Conservation (phyloP, 1,140 invertebrate genomes). For the Cotesia glomerata region DNA sequence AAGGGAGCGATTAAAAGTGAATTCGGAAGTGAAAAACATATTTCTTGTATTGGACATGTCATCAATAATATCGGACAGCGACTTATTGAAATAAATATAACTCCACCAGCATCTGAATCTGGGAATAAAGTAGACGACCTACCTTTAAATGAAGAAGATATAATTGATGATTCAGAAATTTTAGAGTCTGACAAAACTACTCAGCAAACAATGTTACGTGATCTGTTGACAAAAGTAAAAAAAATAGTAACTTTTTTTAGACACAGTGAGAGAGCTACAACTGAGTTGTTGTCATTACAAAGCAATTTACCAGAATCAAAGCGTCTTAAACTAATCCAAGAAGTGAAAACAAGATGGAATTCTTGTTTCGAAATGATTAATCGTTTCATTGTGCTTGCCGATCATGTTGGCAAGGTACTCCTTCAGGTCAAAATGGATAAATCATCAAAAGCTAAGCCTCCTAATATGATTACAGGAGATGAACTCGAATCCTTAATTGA, state of each 20-base stretch:
- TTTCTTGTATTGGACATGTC: slow-evolving; percentile 13
- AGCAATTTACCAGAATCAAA: not conserved
- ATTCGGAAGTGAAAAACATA: slow-evolving; percentile 23
- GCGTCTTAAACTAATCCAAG: slow-evolving; percentile 19
- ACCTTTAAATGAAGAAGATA: not conserved
- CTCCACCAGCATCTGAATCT: too few species aligned
- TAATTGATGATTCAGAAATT: not conserved
- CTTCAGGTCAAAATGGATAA: slow-evolving; percentile 3
- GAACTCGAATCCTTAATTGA: slow-evolving; percentile 5
- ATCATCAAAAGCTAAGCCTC: not conserved
- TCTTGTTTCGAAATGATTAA: slow-evolving; percentile 18
- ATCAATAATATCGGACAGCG: slow-evolving; percentile 2
- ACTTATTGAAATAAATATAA: too few species aligned
- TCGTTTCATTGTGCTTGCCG: slow-evolving; percentile 7
- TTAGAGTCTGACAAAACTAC: not conserved
- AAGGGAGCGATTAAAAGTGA: slow-evolving; percentile 15
- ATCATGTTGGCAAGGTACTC: not conserved
- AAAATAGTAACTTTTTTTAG: slow-evolving; percentile 17
- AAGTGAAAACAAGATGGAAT: slow-evolving; percentile 10
- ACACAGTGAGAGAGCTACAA: slow-evolving; percentile 15
- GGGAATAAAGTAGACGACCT: too few species aligned
- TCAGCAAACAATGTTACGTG: not conserved
- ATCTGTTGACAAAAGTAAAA: slow-evolving; percentile 9
- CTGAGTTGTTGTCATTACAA: not conserved
- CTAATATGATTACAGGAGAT: slow-evolving; percentile 3